Base-by-base conservation (phyloP, 2,797 vertebrate genomes). In the Gymnoscopelus braueri region DNA sequence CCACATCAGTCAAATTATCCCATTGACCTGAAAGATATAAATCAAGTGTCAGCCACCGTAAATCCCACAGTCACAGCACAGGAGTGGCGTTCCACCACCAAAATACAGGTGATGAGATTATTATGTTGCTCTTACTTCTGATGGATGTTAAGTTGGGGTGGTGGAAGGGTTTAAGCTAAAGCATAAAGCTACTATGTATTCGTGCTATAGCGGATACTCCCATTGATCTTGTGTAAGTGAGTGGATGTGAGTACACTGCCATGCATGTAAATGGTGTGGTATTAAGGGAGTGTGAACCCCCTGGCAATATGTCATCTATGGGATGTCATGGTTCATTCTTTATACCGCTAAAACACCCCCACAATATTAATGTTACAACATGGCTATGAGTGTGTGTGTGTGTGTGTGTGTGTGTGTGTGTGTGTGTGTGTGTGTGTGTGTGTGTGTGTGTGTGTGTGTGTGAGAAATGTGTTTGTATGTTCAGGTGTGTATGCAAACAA, bases 231-330 rank as follows among this genome's bases (percentile, higher is more conserved):
- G 39, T 44, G 56, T 65, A 52, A 44, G 71, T 48, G 56, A 68
- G 67, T 77, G 71, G 74, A 84, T 58, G 79, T 80, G 72, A 50
- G 66, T 66, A 84, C 72, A 83, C 64, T 76, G 75, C 78, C 81
- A 80, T 75, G 78, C 74, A 85, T 87, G 85, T 89, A 87, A 87
- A 84, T 81, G 72, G 72, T 48, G 60, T 65, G 63, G 75, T 65
- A 75, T 83, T 84, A 82, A 81, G 74, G 80, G 77, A 86, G 77
- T 66, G 72, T 64, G 84, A 85, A 88, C 67, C 26, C 81, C 69
- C 65, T 65, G 63, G 78, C 84, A 87, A 84, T 90, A 67, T 86
- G 78, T 89, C 86, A 89, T 89, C 72, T 75, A 71, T 69, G 59
- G 71, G 59, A 73, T 78, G 82, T 87, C 85, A 82, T 80, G 83